Percentiles rank a stretch among this genome's conserved stretches.
Evolutionary conservation across 2,888 invertebrate genomes (phyloP).

Genomic region (Habrosyne pyritoides): DNA sequence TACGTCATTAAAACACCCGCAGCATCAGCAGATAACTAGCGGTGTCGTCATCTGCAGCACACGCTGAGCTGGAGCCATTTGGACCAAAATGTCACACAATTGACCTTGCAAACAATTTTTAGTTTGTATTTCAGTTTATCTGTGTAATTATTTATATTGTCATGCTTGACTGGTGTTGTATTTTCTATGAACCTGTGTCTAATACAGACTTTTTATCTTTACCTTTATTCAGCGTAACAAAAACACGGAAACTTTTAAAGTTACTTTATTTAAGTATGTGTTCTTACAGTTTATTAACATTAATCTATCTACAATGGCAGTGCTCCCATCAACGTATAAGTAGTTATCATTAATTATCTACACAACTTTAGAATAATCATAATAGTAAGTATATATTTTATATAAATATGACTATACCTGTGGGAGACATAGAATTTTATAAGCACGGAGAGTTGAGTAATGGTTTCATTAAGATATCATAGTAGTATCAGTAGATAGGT

Average conservation of each 20-base stretch:
- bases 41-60: too few relatives aligned
- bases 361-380: neutral
- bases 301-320: conserved; percentile 78
- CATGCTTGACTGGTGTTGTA: too few relatives aligned
- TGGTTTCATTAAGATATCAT: neutral
- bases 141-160: too few relatives aligned
- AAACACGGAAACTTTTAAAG: conserved; percentile 35
- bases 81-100: too few relatives aligned
- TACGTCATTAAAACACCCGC: too few relatives aligned
- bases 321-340: conserved; percentile 48
- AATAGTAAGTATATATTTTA: neutral
- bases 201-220: too few relatives aligned
- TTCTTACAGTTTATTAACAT: conserved; percentile 38
- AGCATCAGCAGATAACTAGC: too few relatives aligned
- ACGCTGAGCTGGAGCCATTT: too few relatives aligned
- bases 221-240: neutral
- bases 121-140: too few relatives aligned
- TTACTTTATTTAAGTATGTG: conserved; percentile 50
- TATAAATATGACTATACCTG: neutral
- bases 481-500: neutral
- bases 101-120: too few relatives aligned
- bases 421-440: too few relatives aligned
- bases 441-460: neutral
- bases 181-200: too few relatives aligned
- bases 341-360: neutral